Evolutionary conservation across 1,140 invertebrate species (phyloP), one percentile per base, ranked within the genome.

Genomic region (Drosophila bifasciata): DNA sequence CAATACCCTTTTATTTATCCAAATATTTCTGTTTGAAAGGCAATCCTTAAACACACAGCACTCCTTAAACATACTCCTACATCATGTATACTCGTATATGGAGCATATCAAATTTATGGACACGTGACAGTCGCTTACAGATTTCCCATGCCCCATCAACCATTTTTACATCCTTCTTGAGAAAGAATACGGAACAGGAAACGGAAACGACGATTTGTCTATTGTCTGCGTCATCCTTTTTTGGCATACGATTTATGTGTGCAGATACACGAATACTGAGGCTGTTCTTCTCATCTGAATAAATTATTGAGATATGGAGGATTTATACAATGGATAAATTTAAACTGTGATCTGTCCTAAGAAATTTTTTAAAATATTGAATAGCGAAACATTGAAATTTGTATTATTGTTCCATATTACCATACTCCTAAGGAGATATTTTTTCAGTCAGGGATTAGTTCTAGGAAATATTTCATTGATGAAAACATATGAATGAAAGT

Each of bases 361-460:
- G 90, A 63, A 83, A 13, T 86, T 91, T 46, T 91, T 92, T 0
- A 93, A 79, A 0, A 92, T n/a, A 64, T 91, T 92, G 17, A 92
- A 90, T 0, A 94, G 88, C n/a, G 93, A n/a, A n/a, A n/a, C n/a
- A 93, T 66, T 93, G 93, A n/a, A n/a, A n/a, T n/a, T n/a, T n/a
- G n/a, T n/a, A n/a, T n/a, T n/a, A n/a, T n/a, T n/a, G n/a, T n/a
- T n/a, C n/a, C n/a, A n/a, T n/a, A n/a, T n/a, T n/a, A n/a, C n/a
- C n/a, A n/a, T n/a, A n/a, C n/a, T n/a, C n/a, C n/a, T n/a, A n/a
- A n/a, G n/a, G n/a, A n/a, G n/a, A n/a, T n/a, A n/a, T n/a, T n/a
- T n/a, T n/a, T n/a, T n/a, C n/a, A n/a, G n/a, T n/a, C n/a, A n/a
- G n/a, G n/a, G n/a, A n/a, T n/a, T n/a, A n/a, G n/a, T n/a, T n/a